Evolutionary conservation across 2,797 vertebrate species (phyloP).

Genomic region (Gymnothorax reevesii): DNA sequence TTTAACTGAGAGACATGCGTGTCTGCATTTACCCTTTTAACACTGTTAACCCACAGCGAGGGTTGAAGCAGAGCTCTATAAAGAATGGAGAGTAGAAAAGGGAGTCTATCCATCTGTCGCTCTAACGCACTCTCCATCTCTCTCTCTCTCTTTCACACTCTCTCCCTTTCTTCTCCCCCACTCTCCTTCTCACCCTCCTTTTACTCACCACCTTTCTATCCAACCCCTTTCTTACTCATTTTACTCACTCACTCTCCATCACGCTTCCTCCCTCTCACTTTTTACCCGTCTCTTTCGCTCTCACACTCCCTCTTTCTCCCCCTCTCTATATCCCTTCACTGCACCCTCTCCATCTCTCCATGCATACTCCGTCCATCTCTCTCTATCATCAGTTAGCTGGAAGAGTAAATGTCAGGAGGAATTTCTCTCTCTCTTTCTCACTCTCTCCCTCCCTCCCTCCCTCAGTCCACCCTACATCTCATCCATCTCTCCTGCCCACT

Average conservation of each 20-base stretch:
- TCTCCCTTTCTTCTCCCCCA: no score
- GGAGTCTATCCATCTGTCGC: conserved; percentile 36
- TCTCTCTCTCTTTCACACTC: conserved; percentile 37
- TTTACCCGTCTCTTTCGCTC: no score
- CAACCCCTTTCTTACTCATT: no score
- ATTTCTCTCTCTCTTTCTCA: neutral
- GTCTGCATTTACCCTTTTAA: conserved; percentile 26
- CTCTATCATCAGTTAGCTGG: neutral
- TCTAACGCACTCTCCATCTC: conserved; percentile 25
- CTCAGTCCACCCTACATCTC: no score
- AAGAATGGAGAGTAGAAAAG: conserved; percentile 5
- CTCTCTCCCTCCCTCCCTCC: no score
- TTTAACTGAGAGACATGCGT: conserved; percentile 33
- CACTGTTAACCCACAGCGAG: conserved; percentile 30
- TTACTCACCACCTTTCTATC: no score
- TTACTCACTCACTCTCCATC: no score
- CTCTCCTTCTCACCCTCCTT: no score
- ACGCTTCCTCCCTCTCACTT: no score
- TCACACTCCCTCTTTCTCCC: no score
- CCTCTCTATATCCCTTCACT: no score
- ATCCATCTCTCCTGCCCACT: no score
- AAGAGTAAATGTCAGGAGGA: neutral
- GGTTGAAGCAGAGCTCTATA: conserved; percentile 45
- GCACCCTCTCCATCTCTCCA: neutral
- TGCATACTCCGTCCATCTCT: neutral